Evolutionary conservation across 2,113 vertebrate species (phyloP), one percentile per base, ranked within the genome.

Genomic region (Tapirus terrestris): DNA sequence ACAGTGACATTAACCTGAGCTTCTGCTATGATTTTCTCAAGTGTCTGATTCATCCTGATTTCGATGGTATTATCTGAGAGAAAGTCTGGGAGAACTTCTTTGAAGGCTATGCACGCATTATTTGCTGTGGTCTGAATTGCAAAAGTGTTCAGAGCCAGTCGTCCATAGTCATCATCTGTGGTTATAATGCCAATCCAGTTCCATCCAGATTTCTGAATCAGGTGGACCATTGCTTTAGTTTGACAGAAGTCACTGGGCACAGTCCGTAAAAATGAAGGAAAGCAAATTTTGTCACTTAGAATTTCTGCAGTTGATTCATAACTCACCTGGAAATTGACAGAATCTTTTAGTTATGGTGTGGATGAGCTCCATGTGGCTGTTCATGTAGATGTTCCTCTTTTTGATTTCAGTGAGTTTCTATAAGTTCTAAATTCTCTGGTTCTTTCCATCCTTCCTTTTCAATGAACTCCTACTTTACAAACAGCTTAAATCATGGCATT

Each of bases 201-300:
- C 99, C 99, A 99, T 8, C 98, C 98, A 58, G 98, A 98, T 43
- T 96, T 96, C 80, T 95, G 97, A 94, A 99, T 99, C 91, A 99
- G 98, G 76, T 89, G 99, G 39, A 98, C 98, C 99, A 99, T 99
- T 94, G 99, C 99, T 96, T 98, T 99, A 3, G 99, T 99, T 98
- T 99, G 99, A 89, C 99, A 98, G 85, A 98, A 91, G 84, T 99
- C 99, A 82, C 98, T 99, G 21, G 99, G 99, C 43, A 99, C 98
- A 8, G 99, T 99, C 89, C 99, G 98, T 97, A 99, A 98, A 98
- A 99, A 99, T 95, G 99, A 98, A 90, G 99, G 99, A 96, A 99
- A 99, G 56, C 98, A 98, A 76, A 93, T 98, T 98, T 99, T 99
- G 97, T 99, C 99, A 98, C 99, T 99, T 88, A 99, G 98, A 96